Evolutionary conservation across 1,140 invertebrate genomes (phyloP).

Genomic region (Bombus polaris): DNA sequence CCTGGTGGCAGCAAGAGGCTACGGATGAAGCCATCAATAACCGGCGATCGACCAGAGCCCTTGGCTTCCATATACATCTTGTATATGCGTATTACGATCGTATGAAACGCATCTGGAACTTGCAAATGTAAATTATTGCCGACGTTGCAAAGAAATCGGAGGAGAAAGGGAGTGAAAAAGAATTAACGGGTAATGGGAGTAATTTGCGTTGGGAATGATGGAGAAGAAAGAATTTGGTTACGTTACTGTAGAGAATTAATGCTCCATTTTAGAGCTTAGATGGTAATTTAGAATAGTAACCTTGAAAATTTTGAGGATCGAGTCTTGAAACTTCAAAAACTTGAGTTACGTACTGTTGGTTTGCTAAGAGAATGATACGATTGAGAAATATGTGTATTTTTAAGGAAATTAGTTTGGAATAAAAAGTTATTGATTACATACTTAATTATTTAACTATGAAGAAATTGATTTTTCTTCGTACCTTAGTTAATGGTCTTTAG

Average conservation of each 20-base stretch:
- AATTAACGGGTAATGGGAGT: neutral
- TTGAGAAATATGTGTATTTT: neutral
- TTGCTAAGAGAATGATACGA: neutral
- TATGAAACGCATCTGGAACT: constrained; percentile 67
- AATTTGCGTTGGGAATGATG: too few relatives aligned
- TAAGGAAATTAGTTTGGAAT: neutral
- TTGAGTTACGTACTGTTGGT: too few relatives aligned
- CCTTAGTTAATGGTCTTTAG: too few relatives aligned
- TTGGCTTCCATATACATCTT: neutral
- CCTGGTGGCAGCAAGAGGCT: constrained; percentile 70
- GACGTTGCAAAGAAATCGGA: neutral
- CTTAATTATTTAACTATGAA: too few relatives aligned
- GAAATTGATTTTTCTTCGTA: too few relatives aligned
- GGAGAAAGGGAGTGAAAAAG: neutral
- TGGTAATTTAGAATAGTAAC: too few relatives aligned
- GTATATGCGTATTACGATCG: constrained; percentile 36
- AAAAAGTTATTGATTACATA: too few relatives aligned
- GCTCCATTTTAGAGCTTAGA: too few relatives aligned
- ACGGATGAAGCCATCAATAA: constrained; percentile 77
- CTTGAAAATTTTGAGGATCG: too few relatives aligned
- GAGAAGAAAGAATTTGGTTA: too few relatives aligned
- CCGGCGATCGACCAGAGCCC: constrained; percentile 67
- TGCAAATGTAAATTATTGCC: constrained; percentile 50
- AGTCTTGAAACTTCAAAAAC: too few relatives aligned
- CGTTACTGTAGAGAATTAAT: too few relatives aligned